These are phyloP conservation scores for Rhogogaster chlorosoma DNA, from an alignment of 2,888 invertebrate genomes.

Conservation along the genomic window DNA sequence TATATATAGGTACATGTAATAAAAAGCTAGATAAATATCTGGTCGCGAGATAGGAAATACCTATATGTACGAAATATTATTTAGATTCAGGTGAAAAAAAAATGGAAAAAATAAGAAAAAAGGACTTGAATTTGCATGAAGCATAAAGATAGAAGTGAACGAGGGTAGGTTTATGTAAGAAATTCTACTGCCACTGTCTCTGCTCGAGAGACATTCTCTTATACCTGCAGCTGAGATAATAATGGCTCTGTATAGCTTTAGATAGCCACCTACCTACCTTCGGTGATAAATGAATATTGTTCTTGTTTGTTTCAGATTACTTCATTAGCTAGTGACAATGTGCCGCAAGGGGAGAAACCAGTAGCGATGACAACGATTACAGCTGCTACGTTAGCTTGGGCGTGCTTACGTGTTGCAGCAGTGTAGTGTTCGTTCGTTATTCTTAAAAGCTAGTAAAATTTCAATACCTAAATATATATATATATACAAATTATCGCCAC, in stretches of 20 bases:
- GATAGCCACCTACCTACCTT: background rate
- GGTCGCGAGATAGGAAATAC: too few species aligned
- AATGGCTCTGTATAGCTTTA: slow-evolving; percentile 16
- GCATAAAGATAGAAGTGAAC: background rate
- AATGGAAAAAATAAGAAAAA: background rate
- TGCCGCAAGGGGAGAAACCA: background rate
- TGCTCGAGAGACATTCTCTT: background rate
- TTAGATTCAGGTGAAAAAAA: background rate
- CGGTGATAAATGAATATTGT: slow-evolving; percentile 47
- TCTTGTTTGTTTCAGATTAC: slow-evolving; percentile 50
- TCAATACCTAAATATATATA: background rate
- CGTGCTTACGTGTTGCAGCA: background rate
- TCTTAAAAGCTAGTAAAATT: background rate
- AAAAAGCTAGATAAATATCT: too few species aligned
- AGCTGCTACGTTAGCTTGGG: background rate
- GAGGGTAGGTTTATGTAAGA: background rate
- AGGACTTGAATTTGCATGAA: background rate
- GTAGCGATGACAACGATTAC: slow-evolving; percentile 32
- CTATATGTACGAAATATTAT: too few species aligned
- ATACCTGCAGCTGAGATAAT: background rate
- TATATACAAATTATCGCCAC: background rate
- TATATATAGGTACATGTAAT: background rate
- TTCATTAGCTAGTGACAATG: slow-evolving; percentile 35
- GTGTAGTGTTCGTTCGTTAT: background rate
- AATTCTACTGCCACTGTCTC: background rate